Evolutionary conservation across 1,140 invertebrate species (phyloP), one percentile per base, ranked within the genome.

Genomic region (Elysia chlorotica): DNA sequence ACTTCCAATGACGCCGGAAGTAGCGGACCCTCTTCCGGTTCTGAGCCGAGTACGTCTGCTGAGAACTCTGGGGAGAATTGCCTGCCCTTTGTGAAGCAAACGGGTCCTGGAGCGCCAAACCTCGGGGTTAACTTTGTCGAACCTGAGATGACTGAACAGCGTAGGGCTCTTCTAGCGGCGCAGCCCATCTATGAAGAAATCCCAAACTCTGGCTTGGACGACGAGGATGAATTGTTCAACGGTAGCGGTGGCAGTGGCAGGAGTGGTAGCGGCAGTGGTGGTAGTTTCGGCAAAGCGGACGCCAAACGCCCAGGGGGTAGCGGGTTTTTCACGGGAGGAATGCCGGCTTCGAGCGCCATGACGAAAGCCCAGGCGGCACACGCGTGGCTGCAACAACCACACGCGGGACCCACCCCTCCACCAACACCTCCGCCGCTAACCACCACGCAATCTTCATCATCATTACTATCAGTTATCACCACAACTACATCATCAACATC

Each of bases 131-230:
- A 61, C 0, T 73, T 70, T 36, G 59, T 73, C 17, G 72, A 74
- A 35, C 65, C 68, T 2, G 77, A 77, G 30, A 28, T 76, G 65
- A 68, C 65, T 35, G 79, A 82, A 61, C 77, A 81, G 56, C 76
- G 82, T 59, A 61, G 76, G 28, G 56, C 66, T 19, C 41, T 85
- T 19, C 63, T 85, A 30, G 82, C 83, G 0, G 79, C 80, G 0
- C 83, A 85, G 61, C 83, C 83, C 21, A 85, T 85, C 62, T 85
- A 85, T 71, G 83, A 85, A 66, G 83, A 85, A 73, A 85, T 85
- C 14, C 71, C 74, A 4, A 81, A 83, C 61, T n/a, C n/a, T n/a
- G n/a, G n/a, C n/a, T n/a, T n/a, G n/a, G n/a, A n/a, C n/a, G 81
- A 79, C 21, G 23, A 36, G 6, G 41, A 36, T 19, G 61, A 48